phyloP scores from a whole-genome alignment of 2,113 vertebrate genomes.

The Regulus satrapa region DNA sequence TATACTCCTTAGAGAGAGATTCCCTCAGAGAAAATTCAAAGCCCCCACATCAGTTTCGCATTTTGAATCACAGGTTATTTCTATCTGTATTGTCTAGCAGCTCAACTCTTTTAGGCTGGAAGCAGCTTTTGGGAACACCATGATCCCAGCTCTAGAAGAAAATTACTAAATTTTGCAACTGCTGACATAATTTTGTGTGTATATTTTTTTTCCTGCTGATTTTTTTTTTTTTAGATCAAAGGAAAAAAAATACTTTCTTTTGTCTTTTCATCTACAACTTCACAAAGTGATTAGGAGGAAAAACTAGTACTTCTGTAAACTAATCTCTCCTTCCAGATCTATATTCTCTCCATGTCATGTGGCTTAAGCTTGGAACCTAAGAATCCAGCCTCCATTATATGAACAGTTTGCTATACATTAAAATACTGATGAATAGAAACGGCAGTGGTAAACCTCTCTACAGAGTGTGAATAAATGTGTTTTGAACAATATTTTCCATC shows the following conservation, averaged over 20 bases:
- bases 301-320: not conserved
- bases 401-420: not conserved
- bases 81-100: not conserved
- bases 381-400: not conserved
- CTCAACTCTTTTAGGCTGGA: not conserved
- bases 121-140: not conserved
- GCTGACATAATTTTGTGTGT: not conserved
- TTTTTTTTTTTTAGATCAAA: not conserved
- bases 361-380: not conserved
- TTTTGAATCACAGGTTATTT: not conserved
- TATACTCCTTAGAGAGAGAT: not conserved
- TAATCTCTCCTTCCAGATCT: not conserved
- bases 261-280: not conserved
- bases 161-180: not conserved
- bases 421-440: not conserved
- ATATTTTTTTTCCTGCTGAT: not conserved
- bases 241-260: not conserved
- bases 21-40: not conserved
- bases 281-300: not conserved
- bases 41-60: not conserved
- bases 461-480: accelerated
- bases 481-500: not conserved
- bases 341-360: not conserved
- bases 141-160: not conserved
- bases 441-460: not conserved